These are phyloP conservation scores for Lathronympha strigana DNA, from an alignment of 2,888 invertebrate species.

Conservation along the genomic window DNA sequence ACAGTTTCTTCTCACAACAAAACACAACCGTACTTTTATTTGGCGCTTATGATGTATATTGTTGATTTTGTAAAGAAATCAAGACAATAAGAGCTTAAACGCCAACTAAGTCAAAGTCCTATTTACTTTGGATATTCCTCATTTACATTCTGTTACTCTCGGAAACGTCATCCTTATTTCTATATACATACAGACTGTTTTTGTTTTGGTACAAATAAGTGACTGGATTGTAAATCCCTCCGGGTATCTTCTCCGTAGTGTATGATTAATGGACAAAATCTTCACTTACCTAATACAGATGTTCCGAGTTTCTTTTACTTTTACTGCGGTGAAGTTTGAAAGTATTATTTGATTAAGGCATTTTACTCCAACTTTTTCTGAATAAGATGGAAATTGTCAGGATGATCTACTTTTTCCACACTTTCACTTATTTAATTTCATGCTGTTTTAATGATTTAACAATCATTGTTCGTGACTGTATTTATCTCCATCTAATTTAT, in stretches of 20 bases:
- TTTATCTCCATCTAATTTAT: too few relatives aligned
- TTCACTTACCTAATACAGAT: slow-evolving; percentile 26
- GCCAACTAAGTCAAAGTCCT: not conserved
- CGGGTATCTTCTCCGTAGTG: slow-evolving; percentile 12
- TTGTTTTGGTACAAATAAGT: not conserved
- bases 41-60: not conserved
- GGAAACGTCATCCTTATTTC: not conserved
- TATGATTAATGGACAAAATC: slow-evolving; percentile 38
- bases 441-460: too few relatives aligned
- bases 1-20: not conserved
- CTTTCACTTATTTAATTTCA: too few relatives aligned
- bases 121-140: not conserved
- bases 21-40: not conserved
- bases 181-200: not conserved
- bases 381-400: not conserved
- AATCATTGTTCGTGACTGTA: too few relatives aligned
- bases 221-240: not conserved
- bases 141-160: not conserved
- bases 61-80: not conserved
- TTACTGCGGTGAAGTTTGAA: slow-evolving; percentile 14
- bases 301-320: slow-evolving; percentile 14
- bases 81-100: not conserved
- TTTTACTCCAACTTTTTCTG: not conserved
- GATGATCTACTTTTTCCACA: too few relatives aligned
- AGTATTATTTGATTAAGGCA: slow-evolving; percentile 34